These are phyloP conservation scores for Sycophaga agraensis DNA, from an alignment of 1,140 invertebrate species.

Conservation along the genomic window DNA sequence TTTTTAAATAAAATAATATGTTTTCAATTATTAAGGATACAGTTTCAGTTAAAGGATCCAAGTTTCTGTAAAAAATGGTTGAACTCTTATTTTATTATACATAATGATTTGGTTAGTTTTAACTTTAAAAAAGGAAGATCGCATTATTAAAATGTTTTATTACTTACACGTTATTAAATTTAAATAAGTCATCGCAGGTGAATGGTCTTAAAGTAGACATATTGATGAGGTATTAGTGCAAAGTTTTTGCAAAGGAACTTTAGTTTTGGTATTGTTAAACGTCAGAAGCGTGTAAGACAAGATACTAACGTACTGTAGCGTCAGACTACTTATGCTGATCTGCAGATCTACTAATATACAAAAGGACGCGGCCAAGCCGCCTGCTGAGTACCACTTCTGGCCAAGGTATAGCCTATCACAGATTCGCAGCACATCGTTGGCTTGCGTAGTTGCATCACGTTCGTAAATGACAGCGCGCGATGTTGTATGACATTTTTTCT, in stretches of 20 bases:
- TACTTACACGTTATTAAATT: constrained; percentile 94
- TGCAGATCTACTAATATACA: no score
- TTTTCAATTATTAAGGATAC: constrained; percentile 60
- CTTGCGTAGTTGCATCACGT: no score
- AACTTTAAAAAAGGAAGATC: constrained; percentile 14
- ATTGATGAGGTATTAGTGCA: constrained; percentile 10
- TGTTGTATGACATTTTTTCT: no score
- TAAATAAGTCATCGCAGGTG: constrained; percentile 91
- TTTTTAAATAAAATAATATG: no score
- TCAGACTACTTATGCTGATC: no score
- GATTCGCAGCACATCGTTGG: no score
- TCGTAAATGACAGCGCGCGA: no score
- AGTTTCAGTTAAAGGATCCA: constrained; percentile 96
- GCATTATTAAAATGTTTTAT: not conserved
- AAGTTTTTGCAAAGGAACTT: constrained; percentile 29
- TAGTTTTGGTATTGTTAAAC: constrained; percentile 28
- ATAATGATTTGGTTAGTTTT: constrained; percentile 1
- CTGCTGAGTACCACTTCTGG: no score
- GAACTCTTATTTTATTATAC: not conserved
- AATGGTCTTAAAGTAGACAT: constrained; percentile 95
- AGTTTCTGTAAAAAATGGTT: constrained; percentile 70
- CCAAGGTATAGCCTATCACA: no score
- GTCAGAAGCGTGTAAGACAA: constrained; percentile 17
- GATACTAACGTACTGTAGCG: no score
- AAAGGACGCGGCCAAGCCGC: no score